Conservation (phyloP, 2,797 vertebrate species). For the Thamnophis elegans region DNA sequence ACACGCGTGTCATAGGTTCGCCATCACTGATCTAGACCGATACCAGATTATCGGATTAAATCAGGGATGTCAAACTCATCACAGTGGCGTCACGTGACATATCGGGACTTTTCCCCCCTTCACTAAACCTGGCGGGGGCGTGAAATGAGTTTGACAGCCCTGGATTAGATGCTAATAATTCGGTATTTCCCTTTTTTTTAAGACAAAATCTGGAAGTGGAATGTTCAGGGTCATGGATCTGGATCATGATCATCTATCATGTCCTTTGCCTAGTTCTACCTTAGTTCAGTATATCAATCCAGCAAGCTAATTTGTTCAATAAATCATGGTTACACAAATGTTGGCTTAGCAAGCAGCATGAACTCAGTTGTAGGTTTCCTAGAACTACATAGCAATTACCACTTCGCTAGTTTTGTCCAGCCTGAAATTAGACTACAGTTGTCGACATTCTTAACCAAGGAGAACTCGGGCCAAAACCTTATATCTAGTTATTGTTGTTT, state of each 20-base stretch:
- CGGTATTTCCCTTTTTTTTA: background rate
- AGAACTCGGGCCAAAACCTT: background rate
- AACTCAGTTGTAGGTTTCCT: background rate
- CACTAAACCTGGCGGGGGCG: fast-evolving
- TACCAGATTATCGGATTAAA: background rate
- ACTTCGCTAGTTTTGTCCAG: background rate
- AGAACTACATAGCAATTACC: background rate
- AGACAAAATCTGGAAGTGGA: background rate
- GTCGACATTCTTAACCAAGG: background rate
- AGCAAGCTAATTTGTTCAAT: background rate
- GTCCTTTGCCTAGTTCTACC: background rate
- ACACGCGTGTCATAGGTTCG: too few relatives aligned
- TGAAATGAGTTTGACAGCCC: too few relatives aligned
- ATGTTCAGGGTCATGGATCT: background rate
- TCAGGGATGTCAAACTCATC: background rate
- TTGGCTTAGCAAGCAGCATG: background rate
- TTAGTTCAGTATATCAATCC: background rate
- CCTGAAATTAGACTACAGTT: background rate
- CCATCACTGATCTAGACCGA: background rate
- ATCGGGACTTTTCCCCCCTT: too few relatives aligned
- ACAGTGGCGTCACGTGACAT: too few relatives aligned
- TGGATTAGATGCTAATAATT: background rate
- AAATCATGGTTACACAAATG: background rate
- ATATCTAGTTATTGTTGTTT: background rate
- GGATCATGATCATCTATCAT: background rate